Base-by-base conservation (phyloP, 2,888 invertebrate species). In the Xanthostigma xanthostigma region DNA sequence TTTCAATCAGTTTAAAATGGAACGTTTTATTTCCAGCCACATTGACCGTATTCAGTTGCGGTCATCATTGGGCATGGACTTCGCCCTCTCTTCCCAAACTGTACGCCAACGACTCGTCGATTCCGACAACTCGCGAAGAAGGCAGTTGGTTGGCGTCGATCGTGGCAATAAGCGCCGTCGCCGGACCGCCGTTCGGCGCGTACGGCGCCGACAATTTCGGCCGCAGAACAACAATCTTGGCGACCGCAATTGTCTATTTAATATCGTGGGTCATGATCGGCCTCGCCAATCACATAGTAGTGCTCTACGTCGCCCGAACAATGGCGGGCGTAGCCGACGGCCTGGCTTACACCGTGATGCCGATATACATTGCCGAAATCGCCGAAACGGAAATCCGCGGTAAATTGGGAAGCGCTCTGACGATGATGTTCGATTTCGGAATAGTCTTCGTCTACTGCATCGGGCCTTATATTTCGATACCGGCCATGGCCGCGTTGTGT, bases 171-270 rank as follows among this genome's bases (percentile, higher is more conserved):
- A 78, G 76, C 55, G 75, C 75, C 1, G 72, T 75, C 11, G 63
- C 76, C 42, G 76, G 76, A 43, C 74, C 73, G 17, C 62, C 76
- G n/a, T 67, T 76, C 14, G 70, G 77, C 14, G 78, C 76, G 12
- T 71, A 77, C 60, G 64, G 74, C 52, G 76, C 78, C 50, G 77
- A 78, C 59, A 66, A 69, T 53, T 70, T 74, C 53, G 79, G 79
- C 34, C 69, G 79, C 9, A 78, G 78, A 58, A 69, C 67, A 4
- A 73, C 75, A 36, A 62, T 78, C 5, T 67, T 77, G 14, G 58
- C 74, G 36, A 70, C 75, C 13, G 76, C 75, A 1, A 55, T 76
- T 9, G 75, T 78, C 0, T 69, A 75, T 56, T 70, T 73, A 52
- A 43, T 74, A 41, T 74, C 76, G 53, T 79, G 77, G 77, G 59